phyloP scores from a whole-genome alignment of 2,888 invertebrate species.

The Meiosimyza platycephala region DNA sequence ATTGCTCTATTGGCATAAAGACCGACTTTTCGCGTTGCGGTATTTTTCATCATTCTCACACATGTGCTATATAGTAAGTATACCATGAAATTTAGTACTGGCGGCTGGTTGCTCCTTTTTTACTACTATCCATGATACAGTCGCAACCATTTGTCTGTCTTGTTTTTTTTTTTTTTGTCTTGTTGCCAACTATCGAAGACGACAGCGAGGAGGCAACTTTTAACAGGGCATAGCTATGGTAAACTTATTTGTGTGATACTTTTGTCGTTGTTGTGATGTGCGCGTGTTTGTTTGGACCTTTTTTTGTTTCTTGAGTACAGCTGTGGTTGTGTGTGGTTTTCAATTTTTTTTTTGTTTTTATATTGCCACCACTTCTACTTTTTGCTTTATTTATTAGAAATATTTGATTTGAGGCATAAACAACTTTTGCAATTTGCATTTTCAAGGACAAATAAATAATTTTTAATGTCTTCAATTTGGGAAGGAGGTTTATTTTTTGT shows the following conservation, averaged over 20 bases:
- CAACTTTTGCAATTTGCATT: slow-evolving; percentile 51
- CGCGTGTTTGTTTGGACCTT: too few species aligned
- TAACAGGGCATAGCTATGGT: background rate
- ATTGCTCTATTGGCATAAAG: slow-evolving; percentile 62
- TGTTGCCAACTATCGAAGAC: too few species aligned
- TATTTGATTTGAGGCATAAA: slow-evolving; percentile 48
- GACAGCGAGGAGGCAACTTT: background rate
- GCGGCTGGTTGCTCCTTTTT: too few species aligned
- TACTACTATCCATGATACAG: too few species aligned
- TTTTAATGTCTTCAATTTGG: background rate
- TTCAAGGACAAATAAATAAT: slow-evolving; percentile 51
- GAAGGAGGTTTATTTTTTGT: too few species aligned
- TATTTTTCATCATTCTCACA: slow-evolving; percentile 33
- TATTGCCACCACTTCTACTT: background rate
- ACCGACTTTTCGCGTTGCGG: slow-evolving; percentile 57
- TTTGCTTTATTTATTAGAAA: slow-evolving; percentile 51
- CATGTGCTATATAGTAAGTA: too few species aligned
- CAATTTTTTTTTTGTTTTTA: background rate
- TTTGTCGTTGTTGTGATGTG: background rate
- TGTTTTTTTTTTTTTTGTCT: background rate
- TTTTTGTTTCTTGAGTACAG: too few species aligned
- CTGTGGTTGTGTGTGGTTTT: background rate
- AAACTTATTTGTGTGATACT: background rate
- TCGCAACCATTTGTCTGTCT: slow-evolving; percentile 9
- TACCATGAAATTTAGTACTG: too few species aligned